phyloP scores from a whole-genome alignment of 2,113 vertebrate genomes.

The Oreochromis tanganicae region DNA sequence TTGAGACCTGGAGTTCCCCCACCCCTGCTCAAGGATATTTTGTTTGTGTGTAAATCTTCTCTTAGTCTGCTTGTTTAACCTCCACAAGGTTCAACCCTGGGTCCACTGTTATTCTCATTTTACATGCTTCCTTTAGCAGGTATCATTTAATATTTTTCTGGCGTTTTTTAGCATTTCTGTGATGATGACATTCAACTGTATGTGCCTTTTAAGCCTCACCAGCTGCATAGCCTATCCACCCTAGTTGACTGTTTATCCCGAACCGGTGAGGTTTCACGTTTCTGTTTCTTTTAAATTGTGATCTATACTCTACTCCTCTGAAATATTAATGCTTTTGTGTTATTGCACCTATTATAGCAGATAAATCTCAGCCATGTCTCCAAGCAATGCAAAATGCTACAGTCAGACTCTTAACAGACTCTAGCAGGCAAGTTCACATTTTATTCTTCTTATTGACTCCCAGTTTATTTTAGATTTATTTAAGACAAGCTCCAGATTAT shows the following conservation, averaged over 20 bases:
- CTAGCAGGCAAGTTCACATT: neutral
- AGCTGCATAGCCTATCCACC: neutral
- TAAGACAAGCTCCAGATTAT: neutral
- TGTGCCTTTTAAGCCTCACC: neutral
- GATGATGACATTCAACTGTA: neutral
- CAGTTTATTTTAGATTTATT: neutral
- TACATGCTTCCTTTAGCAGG: neutral
- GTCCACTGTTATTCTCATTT: neutral
- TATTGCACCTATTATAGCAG: neutral
- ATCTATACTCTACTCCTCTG: neutral
- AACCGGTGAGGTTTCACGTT: neutral
- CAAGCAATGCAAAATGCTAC: neutral
- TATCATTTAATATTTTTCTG: neutral
- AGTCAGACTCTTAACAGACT: neutral
- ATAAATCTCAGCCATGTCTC: neutral
- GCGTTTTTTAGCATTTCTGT: neutral
- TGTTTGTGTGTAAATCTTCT: accelerated
- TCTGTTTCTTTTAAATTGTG: neutral
- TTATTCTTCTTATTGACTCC: neutral
- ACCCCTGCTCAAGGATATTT: neutral
- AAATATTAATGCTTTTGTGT: neutral
- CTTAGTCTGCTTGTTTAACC: neutral
- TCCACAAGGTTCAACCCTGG: neutral
- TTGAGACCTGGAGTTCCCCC: neutral
- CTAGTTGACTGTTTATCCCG: neutral